Evolutionary conservation across 2,113 vertebrate species (phyloP), one percentile per base, ranked within the genome.

Genomic region (Loxodonta africana): DNA sequence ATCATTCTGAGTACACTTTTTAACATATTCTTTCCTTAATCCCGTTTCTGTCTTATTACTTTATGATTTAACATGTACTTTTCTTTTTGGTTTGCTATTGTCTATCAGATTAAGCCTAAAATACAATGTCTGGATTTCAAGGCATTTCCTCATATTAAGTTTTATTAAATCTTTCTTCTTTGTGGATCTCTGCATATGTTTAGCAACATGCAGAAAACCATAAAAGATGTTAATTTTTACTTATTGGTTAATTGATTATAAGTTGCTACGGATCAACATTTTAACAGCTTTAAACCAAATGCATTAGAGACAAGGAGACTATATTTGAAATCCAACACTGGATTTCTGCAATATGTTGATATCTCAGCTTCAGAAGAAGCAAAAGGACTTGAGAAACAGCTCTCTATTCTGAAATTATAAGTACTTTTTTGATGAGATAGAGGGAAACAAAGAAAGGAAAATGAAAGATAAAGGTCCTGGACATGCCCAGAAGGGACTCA

Each of bases 321-420:
- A 6, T 53, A 21, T 44, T 78, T 88, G 53, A 74, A 63, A 46
- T 51, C 83, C 78, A 88, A 62, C 26, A 48, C 11, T 69, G 17
- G 10, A 51, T 94, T 76, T 96, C 57, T 88, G 9, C 46, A 28
- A 14, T 81, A 23, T 60, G 5, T 73, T 76, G 88, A 69, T 86
- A 30, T 57, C 14, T 93, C 30, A 88, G 23, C 51, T 74, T 87
- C 25, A 92, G 67, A 88, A 84, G 26, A 48, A 41, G 17, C 37
- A 93, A 88, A 60, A 69, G 62, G 30, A 8, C 80, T 83, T 73
- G 83, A 65, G 84, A 83, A 83, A 84, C 15, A 83, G 73, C 37
- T 82, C 8, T 86, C 17, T 78, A 30, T 92, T 97, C 33, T 91
- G 73, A 91, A 94, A 86, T 26, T n/a, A 33, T 91, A 77, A 92